These are phyloP conservation scores for Silurus glanis DNA, from an alignment of 2,113 vertebrate species.

Conservation along the genomic window DNA sequence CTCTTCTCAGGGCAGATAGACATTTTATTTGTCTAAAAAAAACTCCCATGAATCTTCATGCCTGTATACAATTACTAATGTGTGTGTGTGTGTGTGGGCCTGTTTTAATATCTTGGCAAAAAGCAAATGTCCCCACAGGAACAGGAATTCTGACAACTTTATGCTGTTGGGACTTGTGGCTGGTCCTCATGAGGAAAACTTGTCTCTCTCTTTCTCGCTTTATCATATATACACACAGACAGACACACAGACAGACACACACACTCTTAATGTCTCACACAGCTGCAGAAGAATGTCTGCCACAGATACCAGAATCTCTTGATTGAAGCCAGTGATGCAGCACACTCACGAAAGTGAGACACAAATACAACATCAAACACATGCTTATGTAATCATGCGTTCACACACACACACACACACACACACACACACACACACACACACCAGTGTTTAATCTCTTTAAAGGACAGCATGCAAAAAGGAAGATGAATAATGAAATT, in stretches of 20 bases:
- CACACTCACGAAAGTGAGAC: constrained; percentile 8
- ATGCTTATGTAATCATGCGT: neutral
- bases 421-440: neutral
- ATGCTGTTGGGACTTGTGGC: neutral
- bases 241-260: constrained; percentile 51
- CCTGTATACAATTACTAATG: neutral
- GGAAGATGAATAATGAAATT: constrained; percentile 71
- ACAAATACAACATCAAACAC: constrained; percentile 34
- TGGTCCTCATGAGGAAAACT: neutral
- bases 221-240: constrained; percentile 17
- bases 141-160: neutral
- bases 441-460: constrained; percentile 44
- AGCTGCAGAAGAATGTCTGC: constrained; percentile 51
- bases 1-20: neutral
- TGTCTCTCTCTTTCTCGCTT: neutral
- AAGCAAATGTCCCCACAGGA: neutral
- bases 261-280: constrained; percentile 41
- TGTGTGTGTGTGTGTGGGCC: neutral
- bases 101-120: neutral
- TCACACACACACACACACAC: constrained; percentile 11
- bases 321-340: constrained; percentile 27
- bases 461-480: constrained; percentile 65
- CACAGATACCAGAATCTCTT: constrained; percentile 28
- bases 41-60: neutral
- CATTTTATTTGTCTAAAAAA: neutral